Evolutionary conservation across 2,888 invertebrate genomes (phyloP), one percentile per base, ranked within the genome.

Genomic region (Pachycephus smyrnensis): DNA sequence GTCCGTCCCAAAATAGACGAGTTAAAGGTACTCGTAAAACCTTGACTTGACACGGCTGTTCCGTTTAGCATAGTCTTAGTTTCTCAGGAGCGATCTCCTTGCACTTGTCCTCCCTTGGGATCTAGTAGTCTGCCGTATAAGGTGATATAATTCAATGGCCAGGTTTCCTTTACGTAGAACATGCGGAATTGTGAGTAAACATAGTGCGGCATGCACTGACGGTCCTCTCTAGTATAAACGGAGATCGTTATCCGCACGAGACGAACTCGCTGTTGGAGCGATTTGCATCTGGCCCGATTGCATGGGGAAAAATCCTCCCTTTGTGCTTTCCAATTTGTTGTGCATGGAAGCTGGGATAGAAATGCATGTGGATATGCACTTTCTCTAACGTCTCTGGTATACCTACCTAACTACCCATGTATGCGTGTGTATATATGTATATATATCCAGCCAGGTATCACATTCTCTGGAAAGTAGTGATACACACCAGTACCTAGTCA

Each of bases 41-140:
- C 76, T 83, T 85, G 84, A 84, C 86, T 87, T 32, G 71, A 4
- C 84, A 83, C 81, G 83, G 81, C 84, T 4, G 31, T 15, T 33
- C 23, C 85, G 86, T 86, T 87, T 87, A 86, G 85, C 86, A 86
- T 87, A 87, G 83, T 83, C 85, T 75, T 82, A 84, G 82, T 69
- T 80, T 75, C 81, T 78, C 77, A 78, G 12, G 32, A 32, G 30
- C 71, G 71, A 71, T 82, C 82, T 80, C 82, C 83, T 81, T 79
- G 84, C 82, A 83, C 82, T 83, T 84, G 82, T 81, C 77, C 81
- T 81, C 79, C 74, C 78, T 71, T 69, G 36, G 77, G 76, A 79
- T 75, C 78, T 55, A 69, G 33, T 73, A 77, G 76, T 68, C 74
- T 69, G 73, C 84, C 83, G 78, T 84, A 81, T 80, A 84, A 81